Percentiles rank a stretch among this genome's conserved stretches.
Conservation (phyloP, 2,888 invertebrate species). For the Epirrhoe alternata region DNA sequence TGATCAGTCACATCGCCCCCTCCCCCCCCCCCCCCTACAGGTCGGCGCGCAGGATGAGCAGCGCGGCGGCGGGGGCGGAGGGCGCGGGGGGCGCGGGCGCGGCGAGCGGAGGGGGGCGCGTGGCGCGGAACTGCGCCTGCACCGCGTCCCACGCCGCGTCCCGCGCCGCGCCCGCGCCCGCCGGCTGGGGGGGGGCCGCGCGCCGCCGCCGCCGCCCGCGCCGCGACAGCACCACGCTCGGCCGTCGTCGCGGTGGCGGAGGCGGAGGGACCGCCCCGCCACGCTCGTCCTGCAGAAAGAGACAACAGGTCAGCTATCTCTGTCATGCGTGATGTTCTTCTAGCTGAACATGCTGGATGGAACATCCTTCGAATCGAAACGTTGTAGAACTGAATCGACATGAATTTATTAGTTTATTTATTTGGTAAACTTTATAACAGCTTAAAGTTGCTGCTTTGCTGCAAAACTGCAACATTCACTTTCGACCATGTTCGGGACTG, state of each 20-base stretch:
- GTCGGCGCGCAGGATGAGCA: conserved; percentile 70
- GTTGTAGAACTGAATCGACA: too few relatives aligned
- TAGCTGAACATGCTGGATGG: too few relatives aligned
- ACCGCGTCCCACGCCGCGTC: conserved; percentile 72
- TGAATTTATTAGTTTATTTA: too few relatives aligned
- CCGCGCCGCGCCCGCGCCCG: conserved; percentile 41
- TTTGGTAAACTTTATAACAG: too few relatives aligned
- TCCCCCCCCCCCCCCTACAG: conserved; percentile 47
- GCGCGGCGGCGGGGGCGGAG: conserved; percentile 55
- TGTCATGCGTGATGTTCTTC: too few relatives aligned
- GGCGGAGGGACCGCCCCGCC: conserved; percentile 33
- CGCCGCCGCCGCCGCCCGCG: conserved; percentile 23
- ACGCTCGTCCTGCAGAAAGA: conserved; percentile 52
- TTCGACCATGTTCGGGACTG: background rate
- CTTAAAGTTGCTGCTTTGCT: too few relatives aligned
- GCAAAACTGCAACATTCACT: too few relatives aligned
- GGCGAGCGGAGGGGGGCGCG: conserved; percentile 47
- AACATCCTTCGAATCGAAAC: too few relatives aligned
- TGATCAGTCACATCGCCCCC: too few relatives aligned
- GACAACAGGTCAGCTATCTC: background rate
- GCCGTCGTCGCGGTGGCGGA: conserved; percentile 38
- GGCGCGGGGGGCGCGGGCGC: conserved; percentile 46
- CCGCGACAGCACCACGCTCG: conserved; percentile 24
- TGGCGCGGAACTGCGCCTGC: conserved; percentile 68
- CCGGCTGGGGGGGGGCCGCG: conserved; percentile 40